These are phyloP conservation scores for Catocala sponsa DNA, from an alignment of 2,888 invertebrate species.

Conservation along the genomic window DNA sequence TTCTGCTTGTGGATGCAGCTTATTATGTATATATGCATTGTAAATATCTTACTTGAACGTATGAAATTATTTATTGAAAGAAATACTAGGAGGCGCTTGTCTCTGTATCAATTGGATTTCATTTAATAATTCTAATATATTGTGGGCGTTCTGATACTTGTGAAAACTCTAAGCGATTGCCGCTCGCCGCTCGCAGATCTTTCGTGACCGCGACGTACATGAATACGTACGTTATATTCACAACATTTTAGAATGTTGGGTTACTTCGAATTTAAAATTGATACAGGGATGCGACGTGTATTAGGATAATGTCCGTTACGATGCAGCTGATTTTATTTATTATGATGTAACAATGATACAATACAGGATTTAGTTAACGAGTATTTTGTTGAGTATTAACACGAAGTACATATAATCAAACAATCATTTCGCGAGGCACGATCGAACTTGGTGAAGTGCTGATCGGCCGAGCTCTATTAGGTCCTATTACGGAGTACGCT, in stretches of 20 bases:
- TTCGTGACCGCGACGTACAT: no score
- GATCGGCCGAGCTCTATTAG: slow-evolving; percentile 5
- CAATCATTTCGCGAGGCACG: neutral
- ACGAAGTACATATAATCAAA: neutral
- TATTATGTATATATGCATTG: slow-evolving; percentile 30
- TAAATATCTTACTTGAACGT: slow-evolving; percentile 26
- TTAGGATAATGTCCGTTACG: slow-evolving; percentile 16
- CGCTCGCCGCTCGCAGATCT: no score
- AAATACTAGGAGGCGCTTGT: slow-evolving; percentile 12
- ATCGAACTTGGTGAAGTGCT: slow-evolving; percentile 1
- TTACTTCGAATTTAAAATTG: slow-evolving; percentile 25
- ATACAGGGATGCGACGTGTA: slow-evolving; percentile 38
- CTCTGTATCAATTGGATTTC: slow-evolving; percentile 23
- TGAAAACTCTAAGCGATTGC: no score
- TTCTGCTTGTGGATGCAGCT: slow-evolving; percentile 14
- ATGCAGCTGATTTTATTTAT: slow-evolving; percentile 34
- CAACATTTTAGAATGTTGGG: neutral
- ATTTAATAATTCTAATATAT: slow-evolving; percentile 1
- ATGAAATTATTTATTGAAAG: slow-evolving; percentile 14
- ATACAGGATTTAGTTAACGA: neutral
- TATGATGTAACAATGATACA: neutral
- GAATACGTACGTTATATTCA: no score
- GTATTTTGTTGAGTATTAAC: neutral
- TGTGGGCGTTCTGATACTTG: no score
- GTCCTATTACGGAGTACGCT: slow-evolving; percentile 18